Conservation (phyloP, 2,113 vertebrate genomes). For the Trinectes maculatus region DNA sequence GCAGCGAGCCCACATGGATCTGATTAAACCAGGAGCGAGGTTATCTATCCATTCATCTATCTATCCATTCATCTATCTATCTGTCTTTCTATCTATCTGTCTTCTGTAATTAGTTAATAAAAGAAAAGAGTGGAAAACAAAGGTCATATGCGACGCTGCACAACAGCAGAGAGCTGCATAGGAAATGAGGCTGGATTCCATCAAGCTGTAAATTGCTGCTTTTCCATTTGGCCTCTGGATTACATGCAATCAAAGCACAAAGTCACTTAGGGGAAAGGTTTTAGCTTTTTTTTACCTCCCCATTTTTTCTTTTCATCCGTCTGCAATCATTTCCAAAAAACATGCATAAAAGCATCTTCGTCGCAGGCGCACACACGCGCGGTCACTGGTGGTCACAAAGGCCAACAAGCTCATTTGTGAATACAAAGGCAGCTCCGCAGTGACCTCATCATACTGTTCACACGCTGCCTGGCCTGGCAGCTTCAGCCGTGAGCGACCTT, state of each 20-base stretch:
- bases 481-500: slow-evolving; percentile 42
- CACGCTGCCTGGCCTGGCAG: slow-evolving; percentile 31
- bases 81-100: background rate
- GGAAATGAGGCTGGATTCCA: slow-evolving; percentile 24
- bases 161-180: slow-evolving; percentile 16
- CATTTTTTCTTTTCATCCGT: slow-evolving; percentile 33
- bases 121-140: background rate
- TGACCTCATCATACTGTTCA: slow-evolving; percentile 26
- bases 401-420: slow-evolving; percentile 51
- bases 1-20: slow-evolving; percentile 5
- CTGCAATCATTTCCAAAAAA: slow-evolving; percentile 37
- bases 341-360: slow-evolving; percentile 37
- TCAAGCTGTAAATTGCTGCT: slow-evolving; percentile 22
- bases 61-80: background rate
- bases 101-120: background rate
- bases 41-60: no score
- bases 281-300: no score
- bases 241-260: slow-evolving; percentile 10
- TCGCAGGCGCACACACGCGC: slow-evolving; percentile 7
- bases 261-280: slow-evolving; percentile 4
- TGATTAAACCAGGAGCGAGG: slow-evolving; percentile 41
- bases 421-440: slow-evolving; percentile 35
- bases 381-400: slow-evolving; percentile 7
- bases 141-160: background rate
- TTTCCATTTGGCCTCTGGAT: slow-evolving; percentile 13